Percentiles rank a stretch among this genome's conserved stretches.
These are phyloP conservation scores for Chelmon rostratus DNA, from an alignment of 2,797 vertebrate genomes.

Conservation along the genomic window DNA sequence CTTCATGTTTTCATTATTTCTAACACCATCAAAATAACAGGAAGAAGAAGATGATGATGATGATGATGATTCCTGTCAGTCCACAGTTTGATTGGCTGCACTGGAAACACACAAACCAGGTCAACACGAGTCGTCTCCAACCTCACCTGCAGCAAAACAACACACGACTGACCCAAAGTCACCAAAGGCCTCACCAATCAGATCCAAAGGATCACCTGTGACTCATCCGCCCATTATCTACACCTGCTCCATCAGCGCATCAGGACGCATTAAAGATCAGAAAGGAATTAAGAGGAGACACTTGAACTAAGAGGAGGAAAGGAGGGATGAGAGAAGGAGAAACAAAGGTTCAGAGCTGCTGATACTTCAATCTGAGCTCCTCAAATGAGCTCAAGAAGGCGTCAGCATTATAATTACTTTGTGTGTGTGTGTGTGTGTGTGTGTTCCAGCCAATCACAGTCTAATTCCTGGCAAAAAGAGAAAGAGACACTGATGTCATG, in stretches of 20 bases:
- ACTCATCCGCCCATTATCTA: no score
- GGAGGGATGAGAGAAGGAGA: not conserved
- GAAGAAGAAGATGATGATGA: no score
- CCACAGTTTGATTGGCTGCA: no score
- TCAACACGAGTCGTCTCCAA: no score
- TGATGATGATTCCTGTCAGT: no score
- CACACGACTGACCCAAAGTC: no score
- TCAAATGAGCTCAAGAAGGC: constrained; percentile 6
- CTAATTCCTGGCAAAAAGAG: constrained; percentile 22
- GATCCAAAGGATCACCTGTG: no score
- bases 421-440: constrained; percentile 8
- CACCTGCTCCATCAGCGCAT: no score
- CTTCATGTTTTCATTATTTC: not conserved
- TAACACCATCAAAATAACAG: no score
- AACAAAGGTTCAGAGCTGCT: not conserved
- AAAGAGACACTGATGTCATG: constrained; percentile 27
- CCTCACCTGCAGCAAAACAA: no score
- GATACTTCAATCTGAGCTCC: constrained; percentile 1
- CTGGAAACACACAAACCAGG: no score
- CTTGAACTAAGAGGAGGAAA: not conserved
- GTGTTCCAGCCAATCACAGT: constrained; percentile 21
- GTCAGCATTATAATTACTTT: constrained; percentile 5
- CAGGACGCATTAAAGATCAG: not conserved
- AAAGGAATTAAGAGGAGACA: not conserved
- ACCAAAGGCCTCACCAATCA: no score